phyloP scores from a whole-genome alignment of 1,140 invertebrate species.

The Camponotus pennsylvanicus region DNA sequence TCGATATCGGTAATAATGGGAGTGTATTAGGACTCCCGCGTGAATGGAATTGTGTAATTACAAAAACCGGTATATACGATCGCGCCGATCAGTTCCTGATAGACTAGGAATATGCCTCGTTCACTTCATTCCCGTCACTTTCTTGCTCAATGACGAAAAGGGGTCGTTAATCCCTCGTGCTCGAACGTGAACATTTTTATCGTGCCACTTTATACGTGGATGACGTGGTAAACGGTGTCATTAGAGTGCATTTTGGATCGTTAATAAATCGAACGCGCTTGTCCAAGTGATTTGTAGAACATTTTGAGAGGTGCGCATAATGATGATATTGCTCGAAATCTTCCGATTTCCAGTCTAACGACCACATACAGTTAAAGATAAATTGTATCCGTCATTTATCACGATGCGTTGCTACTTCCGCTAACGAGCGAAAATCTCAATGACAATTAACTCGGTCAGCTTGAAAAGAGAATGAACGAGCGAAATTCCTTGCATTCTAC shows the following conservation, averaged over 20 bases:
- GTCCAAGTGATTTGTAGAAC: slow-evolving; percentile 37
- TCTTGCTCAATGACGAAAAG: slow-evolving; percentile 41
- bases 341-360: slow-evolving; percentile 24
- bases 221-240: slow-evolving; percentile 40
- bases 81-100: slow-evolving; percentile 1
- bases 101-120: slow-evolving; percentile 8
- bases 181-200: slow-evolving; percentile 19
- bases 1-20: slow-evolving; percentile 4
- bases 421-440: slow-evolving; percentile 49
- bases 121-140: slow-evolving; percentile 33
- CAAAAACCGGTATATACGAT: slow-evolving; percentile 11
- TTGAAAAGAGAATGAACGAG: background rate
- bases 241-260: slow-evolving; percentile 29
- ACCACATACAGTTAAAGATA: background rate
- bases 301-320: background rate
- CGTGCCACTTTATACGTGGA: slow-evolving; percentile 37
- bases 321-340: slow-evolving; percentile 26
- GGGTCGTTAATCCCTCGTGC: slow-evolving; percentile 29
- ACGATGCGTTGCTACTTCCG: slow-evolving; percentile 23
- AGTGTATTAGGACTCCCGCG: background rate
- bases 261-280: slow-evolving; percentile 24
- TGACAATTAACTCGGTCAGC: slow-evolving; percentile 33
- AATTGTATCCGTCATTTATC: slow-evolving; percentile 29
- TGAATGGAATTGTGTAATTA: slow-evolving; percentile 33
- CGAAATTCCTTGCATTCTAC: background rate